phyloP scores from a whole-genome alignment of 2,797 vertebrate genomes.

The Gephyroberyx darwinii region DNA sequence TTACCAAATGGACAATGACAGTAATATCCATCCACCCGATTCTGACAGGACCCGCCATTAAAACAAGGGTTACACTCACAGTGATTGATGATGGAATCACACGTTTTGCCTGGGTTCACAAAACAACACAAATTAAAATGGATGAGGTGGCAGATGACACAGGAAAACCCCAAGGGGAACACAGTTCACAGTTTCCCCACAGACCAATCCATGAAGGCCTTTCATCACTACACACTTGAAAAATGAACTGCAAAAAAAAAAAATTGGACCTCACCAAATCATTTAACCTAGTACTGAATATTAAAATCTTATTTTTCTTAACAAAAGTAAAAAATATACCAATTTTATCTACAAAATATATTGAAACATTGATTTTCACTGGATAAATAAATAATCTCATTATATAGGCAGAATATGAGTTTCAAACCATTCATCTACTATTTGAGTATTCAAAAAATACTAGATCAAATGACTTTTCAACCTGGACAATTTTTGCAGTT shows the following conservation, averaged over 20 bases:
- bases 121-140: slow-evolving; percentile 85
- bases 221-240: slow-evolving; percentile 64
- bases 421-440: no score
- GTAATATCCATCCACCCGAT: slow-evolving; percentile 93
- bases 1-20: slow-evolving; percentile 99
- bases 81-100: slow-evolving; percentile 96
- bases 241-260: slow-evolving; percentile 49
- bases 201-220: slow-evolving; percentile 56
- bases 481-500: slow-evolving; percentile 46
- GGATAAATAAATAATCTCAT: slow-evolving; percentile 58
- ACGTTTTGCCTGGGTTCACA: slow-evolving; percentile 90
- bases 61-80: slow-evolving; percentile 99
- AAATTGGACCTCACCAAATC: slow-evolving; percentile 55
- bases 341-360: slow-evolving; percentile 60
- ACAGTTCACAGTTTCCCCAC: slow-evolving; percentile 48
- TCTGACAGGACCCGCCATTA: slow-evolving; percentile 97
- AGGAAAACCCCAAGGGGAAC: slow-evolving; percentile 39
- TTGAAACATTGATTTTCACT: slow-evolving; percentile 52
- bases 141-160: slow-evolving; percentile 76
- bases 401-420: slow-evolving; percentile 45
- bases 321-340: slow-evolving; percentile 13
- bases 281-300: slow-evolving; percentile 12
- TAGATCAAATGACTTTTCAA: slow-evolving; percentile 33
- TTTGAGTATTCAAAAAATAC: no score
- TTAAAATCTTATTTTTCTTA: neutral